Conservation (phyloP, 2,888 invertebrate species). For the Fragum sueziense region DNA sequence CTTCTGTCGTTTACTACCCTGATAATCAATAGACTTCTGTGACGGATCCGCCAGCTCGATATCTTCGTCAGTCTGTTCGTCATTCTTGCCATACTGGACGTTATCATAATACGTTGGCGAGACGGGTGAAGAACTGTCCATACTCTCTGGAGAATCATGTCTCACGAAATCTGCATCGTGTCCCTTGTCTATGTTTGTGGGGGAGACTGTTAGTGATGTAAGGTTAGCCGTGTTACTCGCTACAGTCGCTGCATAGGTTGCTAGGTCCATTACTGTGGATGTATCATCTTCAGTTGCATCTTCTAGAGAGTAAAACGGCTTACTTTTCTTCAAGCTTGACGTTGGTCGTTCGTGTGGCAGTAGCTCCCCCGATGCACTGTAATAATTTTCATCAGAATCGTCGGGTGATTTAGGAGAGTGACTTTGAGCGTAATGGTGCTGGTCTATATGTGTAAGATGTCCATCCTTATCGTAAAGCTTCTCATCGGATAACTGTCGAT, state of each 20-base stretch:
- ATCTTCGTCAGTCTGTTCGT: conserved; percentile 65
- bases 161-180: conserved; percentile 37
- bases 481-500: conserved; percentile 66
- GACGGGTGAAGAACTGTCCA: conserved; percentile 72
- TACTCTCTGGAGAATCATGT: conserved; percentile 71
- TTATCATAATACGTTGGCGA: conserved; percentile 77
- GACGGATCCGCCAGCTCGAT: conserved; percentile 79
- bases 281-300: conserved; percentile 64
- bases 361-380: conserved; percentile 65
- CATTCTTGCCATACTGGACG: conserved; percentile 59
- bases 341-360: conserved; percentile 67
- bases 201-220: conserved; percentile 80
- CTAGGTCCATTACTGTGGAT: conserved; percentile 77
- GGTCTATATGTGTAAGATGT: conserved; percentile 33
- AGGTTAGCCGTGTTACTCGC: conserved; percentile 81
- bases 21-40: conserved; percentile 79
- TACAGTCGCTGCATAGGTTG: conserved; percentile 81
- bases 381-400: conserved; percentile 65
- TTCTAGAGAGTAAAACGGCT: conserved; percentile 59
- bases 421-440: conserved; percentile 63
- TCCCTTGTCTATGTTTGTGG: conserved; percentile 71
- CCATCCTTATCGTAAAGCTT: conserved; percentile 62
- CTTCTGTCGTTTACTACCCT: conserved; percentile 79
- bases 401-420: conserved; percentile 74
- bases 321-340: conserved; percentile 58